Conservation (phyloP, 1,140 invertebrate species). For the Gyrodactylus salaris region DNA sequence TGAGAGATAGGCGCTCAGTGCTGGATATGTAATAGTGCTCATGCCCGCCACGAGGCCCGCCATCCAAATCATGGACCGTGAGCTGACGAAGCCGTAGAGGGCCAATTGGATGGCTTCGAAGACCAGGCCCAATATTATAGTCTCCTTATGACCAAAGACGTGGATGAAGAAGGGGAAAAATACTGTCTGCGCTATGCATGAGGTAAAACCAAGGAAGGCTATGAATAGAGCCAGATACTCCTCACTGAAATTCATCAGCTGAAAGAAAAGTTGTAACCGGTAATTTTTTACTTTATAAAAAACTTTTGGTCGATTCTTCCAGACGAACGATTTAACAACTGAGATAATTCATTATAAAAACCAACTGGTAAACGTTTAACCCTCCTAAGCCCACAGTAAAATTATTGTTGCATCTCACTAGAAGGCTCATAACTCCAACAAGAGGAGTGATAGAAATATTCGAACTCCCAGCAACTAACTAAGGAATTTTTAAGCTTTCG, state of each 20-base stretch:
- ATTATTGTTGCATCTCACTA: no score
- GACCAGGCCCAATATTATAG: constrained; percentile 70
- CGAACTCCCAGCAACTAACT: no score
- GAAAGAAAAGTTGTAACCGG: no score
- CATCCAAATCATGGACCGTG: constrained; percentile 87
- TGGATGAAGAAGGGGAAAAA: constrained; percentile 57
- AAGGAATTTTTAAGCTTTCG: no score
- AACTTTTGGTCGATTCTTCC: no score
- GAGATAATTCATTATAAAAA: background rate
- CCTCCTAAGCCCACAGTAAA: no score
- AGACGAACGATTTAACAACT: no score
- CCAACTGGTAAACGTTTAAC: background rate
- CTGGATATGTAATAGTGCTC: constrained; percentile 64
- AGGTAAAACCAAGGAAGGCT: constrained; percentile 69
- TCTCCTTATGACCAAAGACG: constrained; percentile 62
- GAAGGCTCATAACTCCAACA: no score
- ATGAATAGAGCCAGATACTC: constrained; percentile 86
- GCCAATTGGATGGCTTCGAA: constrained; percentile 83
- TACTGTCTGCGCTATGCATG: constrained; percentile 46
- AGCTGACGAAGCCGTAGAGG: constrained; percentile 70
- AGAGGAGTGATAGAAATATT: no score
- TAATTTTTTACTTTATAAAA: no score
- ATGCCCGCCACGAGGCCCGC: constrained; percentile 72
- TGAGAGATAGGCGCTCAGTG: constrained; percentile 91
- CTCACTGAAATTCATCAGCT: constrained; percentile 68